Evolutionary conservation across 2,113 vertebrate genomes (phyloP).

Genomic region (Illadopsis cleaveri): DNA sequence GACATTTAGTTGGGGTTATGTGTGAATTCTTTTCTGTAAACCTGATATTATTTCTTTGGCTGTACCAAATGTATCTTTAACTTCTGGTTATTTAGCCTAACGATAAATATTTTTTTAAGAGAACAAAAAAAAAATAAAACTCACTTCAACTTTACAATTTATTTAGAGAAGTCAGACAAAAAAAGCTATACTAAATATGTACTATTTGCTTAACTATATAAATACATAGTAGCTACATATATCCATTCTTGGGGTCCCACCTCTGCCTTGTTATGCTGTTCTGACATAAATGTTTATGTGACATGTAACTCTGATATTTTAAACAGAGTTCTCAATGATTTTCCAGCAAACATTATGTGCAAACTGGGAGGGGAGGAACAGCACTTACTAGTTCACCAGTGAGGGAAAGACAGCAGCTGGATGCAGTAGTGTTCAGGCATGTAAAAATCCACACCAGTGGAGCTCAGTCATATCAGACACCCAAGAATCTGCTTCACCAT

Average conservation of each 20-base stretch:
- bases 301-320: neutral
- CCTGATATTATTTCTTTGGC: neutral
- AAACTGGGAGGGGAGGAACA: neutral
- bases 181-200: neutral
- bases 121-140: rapidly evolving
- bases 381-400: neutral
- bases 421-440: neutral
- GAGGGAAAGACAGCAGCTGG: neutral
- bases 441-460: neutral
- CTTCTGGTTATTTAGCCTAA: neutral
- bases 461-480: rapidly evolving
- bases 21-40: neutral
- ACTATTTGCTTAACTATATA: neutral
- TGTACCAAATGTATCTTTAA: neutral
- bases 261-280: neutral
- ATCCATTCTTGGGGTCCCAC: neutral
- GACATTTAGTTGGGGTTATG: neutral
- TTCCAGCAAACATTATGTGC: neutral
- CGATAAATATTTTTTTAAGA: neutral
- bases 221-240: neutral
- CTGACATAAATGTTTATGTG: neutral
- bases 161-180: neutral
- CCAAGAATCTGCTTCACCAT: neutral
- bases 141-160: neutral
- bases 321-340: neutral